phyloP scores from a whole-genome alignment of 2,888 invertebrate genomes.

The Aromia moschata region DNA sequence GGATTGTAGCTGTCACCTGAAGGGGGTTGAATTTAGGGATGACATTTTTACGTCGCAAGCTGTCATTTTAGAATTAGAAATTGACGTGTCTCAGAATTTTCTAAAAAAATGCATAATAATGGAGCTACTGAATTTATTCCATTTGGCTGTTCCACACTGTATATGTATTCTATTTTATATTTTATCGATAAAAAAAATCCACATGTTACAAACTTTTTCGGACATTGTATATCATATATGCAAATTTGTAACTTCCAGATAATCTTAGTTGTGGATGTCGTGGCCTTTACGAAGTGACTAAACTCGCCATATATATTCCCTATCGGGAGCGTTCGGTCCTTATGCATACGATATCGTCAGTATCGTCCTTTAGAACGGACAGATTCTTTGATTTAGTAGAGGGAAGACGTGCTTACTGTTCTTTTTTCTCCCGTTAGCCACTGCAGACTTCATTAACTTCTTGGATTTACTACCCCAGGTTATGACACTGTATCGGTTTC shows the following conservation, averaged over 20 bases:
- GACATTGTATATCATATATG: constrained; percentile 27
- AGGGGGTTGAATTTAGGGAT: no score
- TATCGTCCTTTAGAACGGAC: constrained; percentile 43
- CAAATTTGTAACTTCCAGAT: constrained; percentile 42
- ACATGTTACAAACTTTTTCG: no score
- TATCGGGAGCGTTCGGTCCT: constrained; percentile 49
- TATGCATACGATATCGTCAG: constrained; percentile 48
- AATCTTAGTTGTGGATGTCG: constrained; percentile 40
- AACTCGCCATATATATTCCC: constrained; percentile 53
- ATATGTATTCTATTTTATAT: no score
- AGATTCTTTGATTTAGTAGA: constrained; percentile 50
- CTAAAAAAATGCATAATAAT: no score
- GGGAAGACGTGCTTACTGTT: constrained; percentile 47
- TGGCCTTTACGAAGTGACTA: constrained; percentile 45
- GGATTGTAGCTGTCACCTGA: no score
- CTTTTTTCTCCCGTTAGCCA: constrained; percentile 38
- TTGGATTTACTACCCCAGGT: constrained; percentile 47
- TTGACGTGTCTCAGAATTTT: no score
- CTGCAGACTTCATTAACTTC: constrained; percentile 45
- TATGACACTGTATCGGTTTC: constrained; percentile 46
- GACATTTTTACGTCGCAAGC: no score
- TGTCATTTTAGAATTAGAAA: no score
- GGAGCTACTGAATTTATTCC: no score
- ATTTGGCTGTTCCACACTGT: no score
- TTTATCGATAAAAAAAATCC: no score